phyloP scores from a whole-genome alignment of 2,888 invertebrate genomes.

The Chymomyza procnemis region DNA sequence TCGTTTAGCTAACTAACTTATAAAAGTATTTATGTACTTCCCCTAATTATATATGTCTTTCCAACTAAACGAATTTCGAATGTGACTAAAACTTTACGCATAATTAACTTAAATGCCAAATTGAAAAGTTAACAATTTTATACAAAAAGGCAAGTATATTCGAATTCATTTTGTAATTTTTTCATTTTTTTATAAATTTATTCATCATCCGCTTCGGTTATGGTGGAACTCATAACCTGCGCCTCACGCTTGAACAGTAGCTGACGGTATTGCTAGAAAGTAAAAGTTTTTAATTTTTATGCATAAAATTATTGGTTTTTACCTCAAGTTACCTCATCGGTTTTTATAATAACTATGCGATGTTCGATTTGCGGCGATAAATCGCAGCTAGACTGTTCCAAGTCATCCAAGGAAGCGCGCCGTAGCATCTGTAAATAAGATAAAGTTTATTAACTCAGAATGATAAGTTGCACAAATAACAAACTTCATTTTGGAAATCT shows the following conservation, averaged over 20 bases:
- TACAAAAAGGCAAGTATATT: conserved; percentile 16
- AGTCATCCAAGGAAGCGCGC: conserved; percentile 87
- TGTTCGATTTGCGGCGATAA: conserved; percentile 90
- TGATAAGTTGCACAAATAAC: no score
- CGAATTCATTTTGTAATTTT: no score
- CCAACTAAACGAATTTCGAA: background rate
- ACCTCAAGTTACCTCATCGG: conserved; percentile 82
- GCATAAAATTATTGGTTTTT: background rate
- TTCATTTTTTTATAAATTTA: conserved; percentile 47
- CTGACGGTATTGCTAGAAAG: conserved; percentile 74
- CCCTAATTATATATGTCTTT: background rate
- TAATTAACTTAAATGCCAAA: conserved; percentile 47
- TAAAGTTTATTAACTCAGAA: no score
- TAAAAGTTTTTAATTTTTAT: background rate
- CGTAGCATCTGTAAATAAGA: conserved; percentile 81
- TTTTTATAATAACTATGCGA: conserved; percentile 86
- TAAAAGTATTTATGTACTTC: background rate
- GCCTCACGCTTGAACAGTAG: conserved; percentile 76
- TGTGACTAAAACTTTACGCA: conserved; percentile 3
- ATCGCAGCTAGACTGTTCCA: conserved; percentile 89
- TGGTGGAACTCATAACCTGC: conserved; percentile 84
- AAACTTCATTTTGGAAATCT: no score
- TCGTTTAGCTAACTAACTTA: background rate
- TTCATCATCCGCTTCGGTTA: conserved; percentile 85
- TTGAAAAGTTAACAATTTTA: conserved; percentile 12